A percentile compares a stretch with the other conserved stretches of the same genome.
Evolutionary conservation across 2,113 vertebrate genomes (phyloP).

Genomic region (Perca schrenkii): DNA sequence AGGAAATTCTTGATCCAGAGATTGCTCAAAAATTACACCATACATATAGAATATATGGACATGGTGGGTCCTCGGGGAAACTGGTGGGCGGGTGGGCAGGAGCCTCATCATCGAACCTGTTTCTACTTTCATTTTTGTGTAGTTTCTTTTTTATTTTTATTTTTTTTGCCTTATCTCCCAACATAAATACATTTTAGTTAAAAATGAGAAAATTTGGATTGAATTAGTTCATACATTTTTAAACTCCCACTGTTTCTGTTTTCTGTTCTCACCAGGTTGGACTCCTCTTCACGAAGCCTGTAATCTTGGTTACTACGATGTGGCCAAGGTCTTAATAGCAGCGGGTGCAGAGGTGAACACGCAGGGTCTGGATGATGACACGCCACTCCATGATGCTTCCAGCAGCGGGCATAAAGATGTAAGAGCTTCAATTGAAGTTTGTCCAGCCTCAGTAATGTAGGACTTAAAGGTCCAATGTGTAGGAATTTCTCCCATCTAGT

Average conservation of each 20-base stretch:
- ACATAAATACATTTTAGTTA: not conserved
- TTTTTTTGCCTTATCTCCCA: not conserved
- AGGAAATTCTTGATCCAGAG: too few species aligned
- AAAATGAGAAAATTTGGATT: not conserved
- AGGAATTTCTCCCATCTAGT: too few species aligned
- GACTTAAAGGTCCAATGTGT: too few species aligned
- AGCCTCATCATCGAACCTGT: too few species aligned
- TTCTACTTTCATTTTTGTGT: not conserved
- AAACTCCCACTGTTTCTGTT: not conserved
- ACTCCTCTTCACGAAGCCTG: slow-evolving; percentile 98
- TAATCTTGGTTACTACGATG: slow-evolving; percentile 97
- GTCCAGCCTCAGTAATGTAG: not conserved
- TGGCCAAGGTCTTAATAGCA: slow-evolving; percentile 96
- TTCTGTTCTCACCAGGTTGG: slow-evolving; percentile 87
- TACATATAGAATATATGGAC: too few species aligned
- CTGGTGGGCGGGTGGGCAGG: too few species aligned
- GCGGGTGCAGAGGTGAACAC: slow-evolving; percentile 98
- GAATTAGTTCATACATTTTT: not conserved
- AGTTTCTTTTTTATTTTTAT: not conserved
- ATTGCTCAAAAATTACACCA: too few species aligned
- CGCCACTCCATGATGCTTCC: slow-evolving; percentile 96
- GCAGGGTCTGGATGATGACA: slow-evolving; percentile 97
- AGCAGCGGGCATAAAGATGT: slow-evolving; percentile 98
- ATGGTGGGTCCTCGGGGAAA: too few species aligned
- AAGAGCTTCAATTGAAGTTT: slow-evolving; percentile 39